Evolutionary conservation across 2,113 vertebrate genomes (phyloP), one percentile per base, ranked within the genome.

Genomic region (Hemichromis elongatus): DNA sequence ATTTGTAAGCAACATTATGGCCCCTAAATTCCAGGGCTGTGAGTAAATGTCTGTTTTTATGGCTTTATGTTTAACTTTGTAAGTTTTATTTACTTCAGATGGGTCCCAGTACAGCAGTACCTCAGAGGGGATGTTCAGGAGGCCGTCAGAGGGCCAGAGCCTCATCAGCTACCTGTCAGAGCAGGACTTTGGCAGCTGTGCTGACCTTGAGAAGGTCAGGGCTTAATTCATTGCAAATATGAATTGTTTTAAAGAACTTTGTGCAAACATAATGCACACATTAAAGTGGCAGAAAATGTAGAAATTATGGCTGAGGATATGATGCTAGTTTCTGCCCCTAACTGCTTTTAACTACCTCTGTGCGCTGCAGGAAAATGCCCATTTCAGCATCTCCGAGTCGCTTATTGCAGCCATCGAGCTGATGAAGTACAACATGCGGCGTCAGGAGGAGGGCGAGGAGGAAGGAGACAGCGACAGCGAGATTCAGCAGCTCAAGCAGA

Each of bases 101-200:
- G 92, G 96, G n/a, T 91, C 94, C 28, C 97, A 96, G 89, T 92
- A 95, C 93, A 93, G 94, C 77, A 94, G 92, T 45, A 93, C 96
- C 0, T 93, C 96, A 8, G 98, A 99, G 90, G 97, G 97, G 33
- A 97, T 99, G 96, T 99, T 99, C 94, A 97, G 99, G 90, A 97
- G 97, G 88, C 99, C 99, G 0, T 98, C 97, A 0, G 97, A 99
- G 94, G 99, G 99, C 30, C 99, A 99, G 94, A 99, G 98, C 26
- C 97, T 99, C 84, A 99, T 99, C 96, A 99, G 99, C 92, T 99
- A 99, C 94, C 95, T 99, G 89, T 99, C 99, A 9, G 98, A 99
- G 95, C 99, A 99, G 96, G 99, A 99, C 95, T 99, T 99, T 7
- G 99, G 98, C 90, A 99, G 98, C 93, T 99, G 99, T 92, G 99